These are phyloP conservation scores for Luehdorfia chinensis DNA, from an alignment of 1,140 invertebrate genomes.

Conservation along the genomic window DNA sequence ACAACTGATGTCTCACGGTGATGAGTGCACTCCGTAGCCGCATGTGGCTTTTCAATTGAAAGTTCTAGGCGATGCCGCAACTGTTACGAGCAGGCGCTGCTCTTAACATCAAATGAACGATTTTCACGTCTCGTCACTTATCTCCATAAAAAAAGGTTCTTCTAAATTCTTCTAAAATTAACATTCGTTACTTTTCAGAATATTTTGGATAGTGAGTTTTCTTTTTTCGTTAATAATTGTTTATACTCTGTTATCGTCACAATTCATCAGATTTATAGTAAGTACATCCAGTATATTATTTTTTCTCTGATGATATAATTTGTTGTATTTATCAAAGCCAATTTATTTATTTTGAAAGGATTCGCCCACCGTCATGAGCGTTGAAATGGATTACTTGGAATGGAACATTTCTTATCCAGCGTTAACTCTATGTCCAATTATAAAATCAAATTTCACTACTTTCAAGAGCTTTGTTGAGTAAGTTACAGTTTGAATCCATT, in stretches of 20 bases:
- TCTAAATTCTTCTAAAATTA: no score
- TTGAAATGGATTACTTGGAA: constrained; percentile 81
- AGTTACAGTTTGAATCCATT: constrained; percentile 19
- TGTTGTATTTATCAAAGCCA: constrained; percentile 2
- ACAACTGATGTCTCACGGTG: no score
- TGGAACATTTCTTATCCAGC: constrained; percentile 83
- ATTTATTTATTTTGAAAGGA: constrained; percentile 32
- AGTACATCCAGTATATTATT: constrained; percentile 23
- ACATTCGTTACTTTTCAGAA: constrained; percentile 46
- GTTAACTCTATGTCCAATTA: constrained; percentile 76
- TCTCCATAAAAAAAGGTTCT: no score
- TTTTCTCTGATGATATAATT: not conserved
- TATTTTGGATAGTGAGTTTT: constrained; percentile 48
- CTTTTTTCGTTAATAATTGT: constrained; percentile 26
- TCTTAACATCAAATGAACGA: no score
- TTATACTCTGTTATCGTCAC: constrained; percentile 31
- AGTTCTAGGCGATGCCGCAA: no score
- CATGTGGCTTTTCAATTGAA: no score
- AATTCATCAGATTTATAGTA: constrained; percentile 49
- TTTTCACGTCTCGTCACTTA: no score
- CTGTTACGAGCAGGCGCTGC: no score
- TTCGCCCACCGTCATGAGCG: constrained; percentile 80
- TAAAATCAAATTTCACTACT: constrained; percentile 60
- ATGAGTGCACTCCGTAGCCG: no score
- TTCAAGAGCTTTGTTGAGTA: constrained; percentile 40